phyloP scores from a whole-genome alignment of 2,113 vertebrate species.

The Entelurus aequoreus region DNA sequence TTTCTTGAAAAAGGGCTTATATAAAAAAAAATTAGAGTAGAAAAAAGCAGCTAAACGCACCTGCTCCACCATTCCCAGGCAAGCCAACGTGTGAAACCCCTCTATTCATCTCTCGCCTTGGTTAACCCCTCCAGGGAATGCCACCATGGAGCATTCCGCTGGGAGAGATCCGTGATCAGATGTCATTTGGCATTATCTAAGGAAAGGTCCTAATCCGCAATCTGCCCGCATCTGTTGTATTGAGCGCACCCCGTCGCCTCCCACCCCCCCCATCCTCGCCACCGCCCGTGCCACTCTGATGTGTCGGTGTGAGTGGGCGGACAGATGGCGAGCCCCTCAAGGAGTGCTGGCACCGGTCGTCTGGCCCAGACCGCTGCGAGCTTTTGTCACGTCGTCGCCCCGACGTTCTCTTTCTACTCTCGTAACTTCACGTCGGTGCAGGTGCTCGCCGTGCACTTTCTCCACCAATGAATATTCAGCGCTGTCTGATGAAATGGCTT shows the following conservation, averaged over 20 bases:
- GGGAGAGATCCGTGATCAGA: constrained; percentile 71
- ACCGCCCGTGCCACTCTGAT: constrained; percentile 56
- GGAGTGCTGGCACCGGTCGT: constrained; percentile 61
- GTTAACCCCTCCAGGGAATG: constrained; percentile 70
- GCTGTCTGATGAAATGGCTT: constrained; percentile 64
- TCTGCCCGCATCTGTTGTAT: constrained; percentile 69
- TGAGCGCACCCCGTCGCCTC: constrained; percentile 47
- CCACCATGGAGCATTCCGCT: constrained; percentile 58
- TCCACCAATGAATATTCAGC: constrained; percentile 70
- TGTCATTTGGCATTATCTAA: constrained; percentile 73
- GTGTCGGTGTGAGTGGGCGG: constrained; percentile 61
- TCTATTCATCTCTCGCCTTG: constrained; percentile 63
- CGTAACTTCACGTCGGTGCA: constrained; percentile 31
- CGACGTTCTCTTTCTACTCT: too few relatives aligned
- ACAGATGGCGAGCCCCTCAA: constrained; percentile 69
- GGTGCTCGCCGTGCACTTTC: constrained; percentile 46
- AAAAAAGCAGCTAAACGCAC: constrained; percentile 51
- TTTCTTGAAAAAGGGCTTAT: constrained; percentile 22
- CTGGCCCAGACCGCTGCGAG: constrained; percentile 51
- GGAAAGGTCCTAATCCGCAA: constrained; percentile 69
- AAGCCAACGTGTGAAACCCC: constrained; percentile 63
- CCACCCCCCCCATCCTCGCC: constrained; percentile 19
- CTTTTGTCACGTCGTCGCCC: constrained; percentile 52
- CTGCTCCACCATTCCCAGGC: constrained; percentile 67
- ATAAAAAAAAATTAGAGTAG: constrained; percentile 13